Conservation (phyloP, 2,797 vertebrate genomes). For the Siniperca undulata region DNA sequence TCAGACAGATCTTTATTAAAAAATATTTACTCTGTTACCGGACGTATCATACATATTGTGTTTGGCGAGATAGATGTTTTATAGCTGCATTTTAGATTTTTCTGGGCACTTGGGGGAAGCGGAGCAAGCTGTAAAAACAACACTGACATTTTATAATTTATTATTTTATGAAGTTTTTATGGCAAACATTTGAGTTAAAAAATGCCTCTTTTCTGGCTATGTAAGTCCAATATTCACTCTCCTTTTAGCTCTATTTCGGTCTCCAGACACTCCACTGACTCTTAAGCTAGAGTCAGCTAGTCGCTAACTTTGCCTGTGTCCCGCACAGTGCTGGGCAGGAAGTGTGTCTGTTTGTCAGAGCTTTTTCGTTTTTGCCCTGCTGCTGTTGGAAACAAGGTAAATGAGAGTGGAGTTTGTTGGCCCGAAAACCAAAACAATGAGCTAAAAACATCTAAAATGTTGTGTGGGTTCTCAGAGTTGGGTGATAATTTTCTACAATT, state of each 20-base stretch:
- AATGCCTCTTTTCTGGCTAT: not conserved
- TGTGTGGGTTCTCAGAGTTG: not conserved
- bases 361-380: not conserved
- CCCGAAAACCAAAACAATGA: not conserved
- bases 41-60: not conserved
- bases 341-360: not conserved
- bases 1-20: not conserved
- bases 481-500: not conserved
- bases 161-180: constrained; percentile 14
- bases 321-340: not conserved
- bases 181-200: not conserved
- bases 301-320: not conserved
- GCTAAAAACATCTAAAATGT: not conserved
- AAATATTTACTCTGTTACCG: not conserved
- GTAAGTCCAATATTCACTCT: too few species aligned
- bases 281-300: not conserved
- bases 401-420: not conserved
- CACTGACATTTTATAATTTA: constrained; percentile 18
- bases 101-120: not conserved
- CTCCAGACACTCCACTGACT: not conserved
- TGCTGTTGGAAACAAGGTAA: not conserved
- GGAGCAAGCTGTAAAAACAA: not conserved
- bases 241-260: not conserved
- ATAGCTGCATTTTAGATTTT: not conserved
- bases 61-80: not conserved